Evolutionary conservation across 2,888 invertebrate species (phyloP).

Genomic region (Cheilosia variabilis): DNA sequence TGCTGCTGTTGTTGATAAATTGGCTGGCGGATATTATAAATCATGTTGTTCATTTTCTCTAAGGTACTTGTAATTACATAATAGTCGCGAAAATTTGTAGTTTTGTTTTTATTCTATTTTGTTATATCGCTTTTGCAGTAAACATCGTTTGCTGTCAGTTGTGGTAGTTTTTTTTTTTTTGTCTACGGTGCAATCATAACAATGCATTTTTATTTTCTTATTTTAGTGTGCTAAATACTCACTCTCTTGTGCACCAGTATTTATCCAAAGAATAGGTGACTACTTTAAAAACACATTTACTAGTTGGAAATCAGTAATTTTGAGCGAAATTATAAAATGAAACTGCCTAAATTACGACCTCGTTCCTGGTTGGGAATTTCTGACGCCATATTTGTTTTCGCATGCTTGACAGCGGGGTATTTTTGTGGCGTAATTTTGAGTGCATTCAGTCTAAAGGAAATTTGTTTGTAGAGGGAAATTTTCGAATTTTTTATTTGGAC

Average conservation of each 20-base stretch:
- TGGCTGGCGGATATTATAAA: conserved; percentile 71
- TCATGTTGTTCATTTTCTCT: conserved; percentile 60
- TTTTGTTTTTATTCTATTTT: conserved; percentile 36
- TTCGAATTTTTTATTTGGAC: too few species aligned
- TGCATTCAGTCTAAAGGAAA: not conserved
- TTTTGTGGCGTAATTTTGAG: not conserved
- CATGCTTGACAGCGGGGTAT: conserved; percentile 25
- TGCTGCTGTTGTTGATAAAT: conserved; percentile 59
- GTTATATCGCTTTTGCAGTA: conserved; percentile 17
- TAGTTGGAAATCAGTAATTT: not conserved
- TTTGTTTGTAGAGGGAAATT: too few species aligned
- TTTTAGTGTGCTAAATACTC: conserved; percentile 11
- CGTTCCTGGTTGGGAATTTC: conserved; percentile 1
- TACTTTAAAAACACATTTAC: conserved; percentile 2
- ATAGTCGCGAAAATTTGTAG: conserved; percentile 29
- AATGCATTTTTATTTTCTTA: conserved; percentile 11
- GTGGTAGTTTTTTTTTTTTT: conserved; percentile 16
- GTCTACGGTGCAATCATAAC: conserved; percentile 20
- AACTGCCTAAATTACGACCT: not conserved
- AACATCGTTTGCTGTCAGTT: conserved; percentile 44
- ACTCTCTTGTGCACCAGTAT: not conserved
- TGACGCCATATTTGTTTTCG: conserved; percentile 32
- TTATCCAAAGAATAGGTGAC: not conserved
- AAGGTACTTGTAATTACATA: conserved; percentile 62
- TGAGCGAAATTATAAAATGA: not conserved